These are phyloP conservation scores for Salvator merianae DNA, from an alignment of 2,113 vertebrate species.

Conservation along the genomic window DNA sequence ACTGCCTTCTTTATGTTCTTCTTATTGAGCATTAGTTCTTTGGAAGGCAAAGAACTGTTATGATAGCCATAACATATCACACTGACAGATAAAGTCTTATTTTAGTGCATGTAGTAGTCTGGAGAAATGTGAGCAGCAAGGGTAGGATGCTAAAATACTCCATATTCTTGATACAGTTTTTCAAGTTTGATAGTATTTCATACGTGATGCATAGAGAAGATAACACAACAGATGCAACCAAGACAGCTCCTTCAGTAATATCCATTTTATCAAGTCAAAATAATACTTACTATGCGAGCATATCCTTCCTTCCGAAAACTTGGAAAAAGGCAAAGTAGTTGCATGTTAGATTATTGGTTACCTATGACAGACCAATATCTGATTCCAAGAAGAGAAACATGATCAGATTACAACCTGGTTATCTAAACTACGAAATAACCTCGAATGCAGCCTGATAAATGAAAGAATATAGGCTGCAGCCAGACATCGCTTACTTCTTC, in stretches of 20 bases:
- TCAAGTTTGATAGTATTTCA: slow-evolving; percentile 17
- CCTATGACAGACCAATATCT: background rate
- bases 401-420: background rate
- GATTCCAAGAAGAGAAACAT: background rate
- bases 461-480: no score
- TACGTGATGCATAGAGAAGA: background rate
- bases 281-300: background rate
- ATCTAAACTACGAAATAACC: background rate
- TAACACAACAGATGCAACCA: background rate
- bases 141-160: slow-evolving; percentile 40
- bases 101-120: slow-evolving; percentile 42
- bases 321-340: background rate
- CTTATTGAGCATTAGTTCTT: slow-evolving; percentile 32
- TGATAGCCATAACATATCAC: slow-evolving; percentile 40
- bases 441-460: background rate
- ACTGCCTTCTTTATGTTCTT: slow-evolving; percentile 31
- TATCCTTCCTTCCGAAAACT: background rate
- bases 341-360: background rate
- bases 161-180: slow-evolving; percentile 33
- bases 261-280: background rate
- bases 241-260: background rate
- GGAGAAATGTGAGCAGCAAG: slow-evolving; percentile 39
- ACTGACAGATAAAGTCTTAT: slow-evolving; percentile 28
- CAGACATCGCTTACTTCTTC: no score
- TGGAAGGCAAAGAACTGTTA: slow-evolving; percentile 38